Percentiles rank a stretch among this genome's conserved stretches.
Evolutionary conservation across 2,113 vertebrate genomes (phyloP).

Genomic region (Gobiocypris rarus): DNA sequence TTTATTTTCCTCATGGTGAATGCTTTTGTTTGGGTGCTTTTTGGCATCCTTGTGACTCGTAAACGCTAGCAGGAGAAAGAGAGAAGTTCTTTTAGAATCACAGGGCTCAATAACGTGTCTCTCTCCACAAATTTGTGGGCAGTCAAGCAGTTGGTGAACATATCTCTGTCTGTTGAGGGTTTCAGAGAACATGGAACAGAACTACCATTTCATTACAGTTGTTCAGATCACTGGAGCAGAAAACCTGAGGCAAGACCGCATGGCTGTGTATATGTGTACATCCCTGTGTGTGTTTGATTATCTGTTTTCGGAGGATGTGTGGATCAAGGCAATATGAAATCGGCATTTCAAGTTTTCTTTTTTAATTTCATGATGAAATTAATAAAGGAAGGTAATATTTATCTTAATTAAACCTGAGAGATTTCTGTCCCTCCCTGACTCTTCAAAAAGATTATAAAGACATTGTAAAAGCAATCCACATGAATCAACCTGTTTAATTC

Average conservation of each 20-base stretch:
- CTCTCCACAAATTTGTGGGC: conserved; percentile 27
- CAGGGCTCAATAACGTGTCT: not conserved
- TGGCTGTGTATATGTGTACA: conserved; percentile 17
- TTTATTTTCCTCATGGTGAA: conserved; percentile 16
- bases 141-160: conserved; percentile 30
- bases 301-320: not conserved
- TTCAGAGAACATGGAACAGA: conserved; percentile 38
- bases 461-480: not conserved
- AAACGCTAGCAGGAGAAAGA: not conserved
- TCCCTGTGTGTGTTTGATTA: conserved; percentile 17
- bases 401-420: not conserved
- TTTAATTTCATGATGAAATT: not conserved
- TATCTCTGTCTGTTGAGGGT: conserved; percentile 23
- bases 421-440: not conserved
- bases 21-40: conserved; percentile 17
- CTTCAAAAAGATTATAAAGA: not conserved
- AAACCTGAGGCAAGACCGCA: conserved; percentile 12
- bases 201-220: conserved; percentile 47
- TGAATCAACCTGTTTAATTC: not conserved
- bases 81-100: not conserved
- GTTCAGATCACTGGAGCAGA: conserved; percentile 39
- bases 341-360: not conserved
- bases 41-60: not conserved
- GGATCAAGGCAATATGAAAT: not conserved
- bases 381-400: not conserved